These are phyloP conservation scores for human DNA, from an alignment of 2,113 vertebrate species.

Conservation along the genomic window GRCh38 chrX:155140001-155140500, in stretches of 20 bases:
- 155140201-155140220: background rate
- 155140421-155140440: background rate
- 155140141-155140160: background rate
- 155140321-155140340: background rate
- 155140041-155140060: background rate
- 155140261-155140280: background rate
- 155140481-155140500: background rate
- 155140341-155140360: constrained; percentile 13
- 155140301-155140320: background rate
- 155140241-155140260: background rate
- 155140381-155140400: background rate
- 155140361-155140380: background rate
- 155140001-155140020: constrained; percentile 36
- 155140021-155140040: background rate
- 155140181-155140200: background rate
- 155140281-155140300: constrained; percentile 22
- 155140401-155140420: background rate
- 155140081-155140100: constrained; percentile 1
- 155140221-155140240: background rate
- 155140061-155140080: background rate
- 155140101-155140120: background rate
- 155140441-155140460: background rate
- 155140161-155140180: background rate
- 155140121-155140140: background rate
- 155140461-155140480: background rate